Evolutionary conservation across 2,113 vertebrate genomes (phyloP), one percentile per base, ranked within the genome.

Genomic region (Aegotheles bennettii): DNA sequence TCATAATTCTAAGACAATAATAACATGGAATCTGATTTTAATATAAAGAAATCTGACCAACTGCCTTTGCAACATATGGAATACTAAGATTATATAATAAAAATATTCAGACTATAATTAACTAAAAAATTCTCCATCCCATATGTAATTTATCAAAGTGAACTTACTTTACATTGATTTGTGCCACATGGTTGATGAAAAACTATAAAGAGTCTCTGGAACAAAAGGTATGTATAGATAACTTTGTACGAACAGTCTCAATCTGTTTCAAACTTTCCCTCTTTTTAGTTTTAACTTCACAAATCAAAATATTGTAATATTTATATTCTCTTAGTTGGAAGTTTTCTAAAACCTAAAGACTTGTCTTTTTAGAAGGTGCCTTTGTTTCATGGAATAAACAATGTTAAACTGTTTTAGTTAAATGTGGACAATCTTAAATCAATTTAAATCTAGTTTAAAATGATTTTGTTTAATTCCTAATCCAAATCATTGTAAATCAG

Each of bases 131-230:
- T 93, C 69, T 81, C 60, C 28, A 87, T 90, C 56, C 92, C 95
- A 95, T 95, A 92, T 96, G 93, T 87, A 94, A 95, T 93, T 81
- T 96, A 96, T 95, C 93, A 94, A 92, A 84, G 75, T 3, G 2
- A 95, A 90, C 80, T 95, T 90, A 90, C 80, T 95, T 90, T 84
- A 94, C 73, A 90, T 70, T 96, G 92, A 96, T 97, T 96, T 94
- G 88, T 96, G 90, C 94, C 94, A 94, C 94, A 96, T 95, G 93
- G 93, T 20, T 93, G 90, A 93, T 81, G 90, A 94, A 96, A 97
- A 96, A 93, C 93, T 95, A 93, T 81, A 95, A 92, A 95, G 82
- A 84, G 73, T 84, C 68, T 90, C 79, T 93, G 83, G 69, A 96
- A 96, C 76, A 88, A 96, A 96, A 94, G 68, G 88, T 92, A 95